Base-by-base conservation (phyloP, 1,140 invertebrate species). In the Drosophila mojavensis region DNA sequence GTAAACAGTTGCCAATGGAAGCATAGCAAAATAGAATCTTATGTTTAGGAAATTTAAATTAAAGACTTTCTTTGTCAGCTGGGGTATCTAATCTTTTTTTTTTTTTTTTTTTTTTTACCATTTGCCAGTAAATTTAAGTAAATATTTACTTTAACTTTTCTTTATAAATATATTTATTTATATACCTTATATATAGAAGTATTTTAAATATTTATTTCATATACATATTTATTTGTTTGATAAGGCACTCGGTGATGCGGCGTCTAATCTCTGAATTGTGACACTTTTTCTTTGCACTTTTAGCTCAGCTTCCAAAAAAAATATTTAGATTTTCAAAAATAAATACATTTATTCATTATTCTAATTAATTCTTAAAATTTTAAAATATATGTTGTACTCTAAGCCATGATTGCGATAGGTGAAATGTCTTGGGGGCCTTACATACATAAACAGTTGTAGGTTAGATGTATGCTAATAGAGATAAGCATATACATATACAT, bases 401-500 rank as follows among this genome's bases (percentile, higher is more conserved):
- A 5, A 11, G 26, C 26, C 43, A 4, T 50, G 65, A 68, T 60
- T 20, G 60, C 13, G 15, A 51, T 33, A 51, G 47, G 33, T 68
- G 65, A 68, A 68, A 68, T 60, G 56, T 15, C 47, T 30, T 15
- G 36, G 26, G 47, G 24, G 24, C 50, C 1, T 53, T 53, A 55
- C 51, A 33, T 20, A 30, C 7, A 33, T 13, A 33, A 4, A 15
- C 13, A n/a, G 13, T 15, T 43, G 20, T 58, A 2, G 24, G 24
- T 15, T 30, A 28, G 20, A 39, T 39, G 13, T 47, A 17, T 15
- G 30, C 28, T n/a, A 50, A 48, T 33, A 7, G 58, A 62, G 66
- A 69, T 69, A 69, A 62, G 48, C 28, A n/a, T 17, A 10, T 69
- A 20, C 39, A 15, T 43, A 43, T 30, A 20, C 56, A 48, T 59